Evolutionary conservation across 2,113 vertebrate genomes (phyloP), one percentile per base, ranked within the genome.

Genomic region (Antigone vipio): DNA sequence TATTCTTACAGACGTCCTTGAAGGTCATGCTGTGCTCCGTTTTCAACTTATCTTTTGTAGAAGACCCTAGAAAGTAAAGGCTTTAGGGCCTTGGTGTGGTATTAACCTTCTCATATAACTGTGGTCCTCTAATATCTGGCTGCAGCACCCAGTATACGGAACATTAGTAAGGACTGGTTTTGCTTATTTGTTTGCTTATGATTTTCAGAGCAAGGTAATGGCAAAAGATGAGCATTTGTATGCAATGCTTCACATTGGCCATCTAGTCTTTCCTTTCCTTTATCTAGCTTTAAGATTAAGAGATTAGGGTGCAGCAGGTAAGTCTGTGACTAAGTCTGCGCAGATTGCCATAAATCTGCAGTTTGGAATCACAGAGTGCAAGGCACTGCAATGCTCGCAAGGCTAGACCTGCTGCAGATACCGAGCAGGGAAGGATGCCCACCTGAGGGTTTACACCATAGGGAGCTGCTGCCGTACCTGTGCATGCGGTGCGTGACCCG

Each of bases 21-120:
- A 86, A 92, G 75, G 49, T 84, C 78, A 38, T 2, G 5, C 58
- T 69, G 20, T 53, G 32, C 26, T 84, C 19, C 2, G 1, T 88
- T 97, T 94, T 96, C 45, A 80, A 14, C 68, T 93, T 69, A 42
- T 72, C 5, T 44, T 42, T 50, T 26, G 50, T 10, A 87, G 74
- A 60, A 87, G 68, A 40, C 4, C 26, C n/a, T 42, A n/a, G 49
- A 95, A 89, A 58, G 8, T 11, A 24, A 77, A 92, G 12, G 21
- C 10, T 1, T 38, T 72, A 67, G 45, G 9, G 22, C 32, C 30
- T 94, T 84, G 38, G 20, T 60, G 30, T 58, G 34, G 3, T 49
- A 27, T 85, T 85, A 86, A 50, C 15, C 24, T n/a, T 73, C n/a
- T 89, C 34, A 13, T 18, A 0, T 21, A 69, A 9, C 19, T 64